Evolutionary conservation across 1,140 invertebrate genomes (phyloP), one percentile per base, ranked within the genome.

Genomic region (Charaxes varanes): DNA sequence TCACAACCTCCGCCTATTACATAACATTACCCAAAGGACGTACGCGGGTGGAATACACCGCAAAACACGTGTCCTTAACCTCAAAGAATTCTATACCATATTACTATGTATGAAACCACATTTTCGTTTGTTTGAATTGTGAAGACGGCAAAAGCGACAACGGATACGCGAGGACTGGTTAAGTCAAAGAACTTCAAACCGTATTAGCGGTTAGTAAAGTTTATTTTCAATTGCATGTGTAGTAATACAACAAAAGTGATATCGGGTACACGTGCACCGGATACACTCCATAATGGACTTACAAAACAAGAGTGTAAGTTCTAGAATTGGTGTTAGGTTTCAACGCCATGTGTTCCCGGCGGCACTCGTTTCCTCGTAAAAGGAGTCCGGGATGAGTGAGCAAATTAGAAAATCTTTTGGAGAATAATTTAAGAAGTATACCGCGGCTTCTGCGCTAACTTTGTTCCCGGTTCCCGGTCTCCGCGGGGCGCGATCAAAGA

Each of bases 391-490:
- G 63, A 67, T 46, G 71, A 67, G 73, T 44, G 69, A 67, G 71
- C 66, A 80, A 83, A 83, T 83, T 83, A 83, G 66, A 79, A 79
- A 83, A 83, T 83, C 79, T 83, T 80, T 79, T 72, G 64, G 66
- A 62, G 79, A 77, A 80, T 83, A 76, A 83, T 83, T 83, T 80
- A 80, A 78, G 73, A 74, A 74, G 66, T 56, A 53, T 53, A 27
- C 8, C 49, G 54, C 54, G 65, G 70, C 63, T 63, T 55, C 36
- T 34, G 54, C 53, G 62, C 63, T 72, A 74, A 79, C 67, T 80
- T 76, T 65, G 61, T 69, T 68, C 63, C 41, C 21, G 36, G 61
- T 69, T 68, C 63, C 41, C 21, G 36, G 53, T 46, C 57, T 62
- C 53, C 31, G 53, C 48, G 50, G 51, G 37, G 41, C 33, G 44